Evolutionary conservation across 2,113 vertebrate genomes (phyloP), one percentile per base, ranked within the genome.

Genomic region (Corydoras sp.): DNA sequence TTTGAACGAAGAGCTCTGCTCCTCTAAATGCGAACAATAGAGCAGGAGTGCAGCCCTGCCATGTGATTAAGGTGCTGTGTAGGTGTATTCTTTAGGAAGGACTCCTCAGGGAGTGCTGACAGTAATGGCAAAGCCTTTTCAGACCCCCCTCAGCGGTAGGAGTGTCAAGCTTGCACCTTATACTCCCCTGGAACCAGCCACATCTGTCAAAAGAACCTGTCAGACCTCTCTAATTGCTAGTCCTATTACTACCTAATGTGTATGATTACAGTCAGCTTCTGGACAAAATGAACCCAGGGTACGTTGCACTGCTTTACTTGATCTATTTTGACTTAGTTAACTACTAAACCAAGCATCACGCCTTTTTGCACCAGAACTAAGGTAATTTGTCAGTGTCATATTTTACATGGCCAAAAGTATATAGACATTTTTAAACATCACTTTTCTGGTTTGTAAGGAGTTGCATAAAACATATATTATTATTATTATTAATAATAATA

Each of bases 171-270:
- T 31, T 9, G 65, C 49, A 69, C 73, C 35, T 43, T 43, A 43
- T 43, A 43, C 35, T 43, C 35, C 35, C 35, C 35, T 68, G 66
- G 64, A 73, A 54, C 55, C 66, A 51, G 29, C 13, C 49, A 24
- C 65, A 78, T 75, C 77, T 81, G 77, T 79, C 77, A 75, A 12
- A 54, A 65, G 56, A 63, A 76, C 63, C 61, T 55, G 53, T 65
- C 58, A 51, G 43, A 48, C 56, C 66, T 70, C 69, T 63, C 50
- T 77, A 74, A 72, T 81, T 75, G 73, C 49, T 50, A 43, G 59
- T 53, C 58, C 69, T 75, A 78, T 81, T 66, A 62, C 53, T 64
- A 63, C 71, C 32, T 18, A 67, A 64, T 53, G 72, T 67, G 68
- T 72, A 65, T 74, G 71, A 81, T 76, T 81, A 78, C 74, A 69